A percentile compares a stretch with the other conserved stretches of the same genome.
Evolutionary conservation across 2,113 vertebrate genomes (phyloP).

Genomic region (Balaenoptera acutorostrata): DNA sequence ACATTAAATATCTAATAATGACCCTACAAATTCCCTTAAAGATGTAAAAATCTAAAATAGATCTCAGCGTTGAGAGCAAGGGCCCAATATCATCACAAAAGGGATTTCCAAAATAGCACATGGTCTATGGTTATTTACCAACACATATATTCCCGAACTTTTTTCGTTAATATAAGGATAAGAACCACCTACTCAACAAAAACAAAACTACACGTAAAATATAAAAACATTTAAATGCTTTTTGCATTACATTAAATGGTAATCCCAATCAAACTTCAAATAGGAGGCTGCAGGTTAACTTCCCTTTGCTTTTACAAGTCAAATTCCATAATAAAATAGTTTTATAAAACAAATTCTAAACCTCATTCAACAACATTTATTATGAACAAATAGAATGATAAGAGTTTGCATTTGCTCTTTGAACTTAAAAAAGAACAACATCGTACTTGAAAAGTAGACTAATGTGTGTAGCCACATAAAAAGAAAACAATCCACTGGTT

Average conservation of each 20-base stretch:
- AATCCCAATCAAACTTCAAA: slow-evolving; percentile 19
- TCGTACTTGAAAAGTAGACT: slow-evolving; percentile 13
- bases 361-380: background rate
- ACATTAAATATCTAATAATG: slow-evolving; percentile 13
- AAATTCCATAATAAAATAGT: background rate
- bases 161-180: background rate
- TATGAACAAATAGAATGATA: background rate
- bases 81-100: slow-evolving; percentile 7
- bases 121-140: slow-evolving; percentile 12
- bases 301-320: background rate
- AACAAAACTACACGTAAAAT: background rate
- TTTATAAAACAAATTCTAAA: slow-evolving; percentile 1
- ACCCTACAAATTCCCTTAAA: slow-evolving; percentile 1
- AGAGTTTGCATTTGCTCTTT: slow-evolving; percentile 1
- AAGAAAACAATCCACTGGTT: background rate
- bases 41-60: slow-evolving; percentile 18
- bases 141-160: background rate
- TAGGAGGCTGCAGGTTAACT: background rate
- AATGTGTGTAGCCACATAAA: background rate
- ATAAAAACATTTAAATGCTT: background rate
- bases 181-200: background rate
- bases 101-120: slow-evolving; percentile 3
- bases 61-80: slow-evolving; percentile 9
- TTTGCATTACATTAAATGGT: background rate
- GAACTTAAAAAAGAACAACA: background rate